A percentile compares a stretch with the other conserved stretches of the same genome.
These are phyloP conservation scores for Burhinus bistriatus DNA, from an alignment of 2,113 vertebrate species.

Conservation along the genomic window DNA sequence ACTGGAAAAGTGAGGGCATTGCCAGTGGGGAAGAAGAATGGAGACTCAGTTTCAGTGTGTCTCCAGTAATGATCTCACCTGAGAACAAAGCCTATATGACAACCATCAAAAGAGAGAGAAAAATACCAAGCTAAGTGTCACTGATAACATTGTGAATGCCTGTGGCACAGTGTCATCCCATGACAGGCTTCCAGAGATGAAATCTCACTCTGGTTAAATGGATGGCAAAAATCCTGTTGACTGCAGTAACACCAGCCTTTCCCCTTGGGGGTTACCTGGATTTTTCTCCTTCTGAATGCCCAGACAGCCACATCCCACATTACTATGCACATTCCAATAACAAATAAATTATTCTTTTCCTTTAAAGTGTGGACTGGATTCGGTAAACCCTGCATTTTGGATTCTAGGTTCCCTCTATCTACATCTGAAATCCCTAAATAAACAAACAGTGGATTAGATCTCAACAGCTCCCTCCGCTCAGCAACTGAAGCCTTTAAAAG, in stretches of 20 bases:
- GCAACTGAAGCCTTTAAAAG: neutral
- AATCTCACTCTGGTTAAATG: neutral
- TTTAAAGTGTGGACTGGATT: neutral
- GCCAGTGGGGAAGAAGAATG: neutral
- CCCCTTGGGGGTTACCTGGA: neutral
- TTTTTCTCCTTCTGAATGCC: neutral
- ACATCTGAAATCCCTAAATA: conserved; percentile 6
- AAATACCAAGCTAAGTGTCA: neutral
- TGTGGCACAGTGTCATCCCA: neutral
- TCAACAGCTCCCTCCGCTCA: neutral
- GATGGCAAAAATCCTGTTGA: neutral
- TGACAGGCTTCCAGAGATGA: neutral
- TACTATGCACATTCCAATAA: neutral
- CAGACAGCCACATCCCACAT: neutral
- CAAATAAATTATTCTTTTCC: neutral
- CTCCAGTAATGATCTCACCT: neutral
- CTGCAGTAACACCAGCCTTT: neutral
- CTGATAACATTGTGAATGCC: neutral
- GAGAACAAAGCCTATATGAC: neutral
- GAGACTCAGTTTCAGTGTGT: neutral
- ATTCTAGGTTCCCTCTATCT: conserved; percentile 11
- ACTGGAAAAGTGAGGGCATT: neutral
- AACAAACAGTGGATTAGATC: conserved; percentile 38
- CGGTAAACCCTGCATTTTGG: neutral
- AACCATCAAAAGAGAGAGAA: neutral